Evolutionary conservation across 2,797 vertebrate species (phyloP), one percentile per base, ranked within the genome.

Genomic region (Arctocebus calabarensis): DNA sequence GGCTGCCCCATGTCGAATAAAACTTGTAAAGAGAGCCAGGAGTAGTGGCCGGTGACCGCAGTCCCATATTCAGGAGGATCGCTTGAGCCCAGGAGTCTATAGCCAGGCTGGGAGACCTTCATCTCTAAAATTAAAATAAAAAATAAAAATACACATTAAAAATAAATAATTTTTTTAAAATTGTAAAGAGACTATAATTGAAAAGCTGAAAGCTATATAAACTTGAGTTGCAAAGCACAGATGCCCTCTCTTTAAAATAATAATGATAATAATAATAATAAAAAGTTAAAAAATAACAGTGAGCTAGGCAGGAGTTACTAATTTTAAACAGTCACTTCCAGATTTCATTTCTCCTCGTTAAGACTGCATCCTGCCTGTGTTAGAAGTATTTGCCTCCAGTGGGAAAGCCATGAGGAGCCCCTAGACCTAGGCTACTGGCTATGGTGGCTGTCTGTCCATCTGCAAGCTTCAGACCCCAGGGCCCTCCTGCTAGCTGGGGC

Each of bases 181-280:
- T 37, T 16, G 3, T 34, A 25, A 78, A 78, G 75, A 61, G 5
- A 45, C 9, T 23, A 10, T 0, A 68, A 11, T 4, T 34, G 16
- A 90, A 92, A 93, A 64, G 43, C 23, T 20, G 43, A 59, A 88
- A 59, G 66, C 29, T 14, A 43, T 22, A 52, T 55, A 52, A 61
- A 66, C 45, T n/a, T 64, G 68, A 25, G 20, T 52, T 82, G 94
- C 77, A 61, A 73, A 84, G 79, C 45, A 86, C 29, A 73, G 29
- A 27, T 17, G 43, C 1, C 13, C n/a, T 16, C 8, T 85, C 61
- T 66, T 94, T 78, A 73, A 83, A 70, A 88, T 59, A 73, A 91
- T 64, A 43, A 32, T 7, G 34, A 23, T 14, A 23, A 40, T 27
- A 9, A 40, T 27, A 9, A 13, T 32, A 74, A 52, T 43, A 34